These are phyloP conservation scores for Drosophila ogumai DNA, from an alignment of 1,140 invertebrate genomes.

Conservation along the genomic window DNA sequence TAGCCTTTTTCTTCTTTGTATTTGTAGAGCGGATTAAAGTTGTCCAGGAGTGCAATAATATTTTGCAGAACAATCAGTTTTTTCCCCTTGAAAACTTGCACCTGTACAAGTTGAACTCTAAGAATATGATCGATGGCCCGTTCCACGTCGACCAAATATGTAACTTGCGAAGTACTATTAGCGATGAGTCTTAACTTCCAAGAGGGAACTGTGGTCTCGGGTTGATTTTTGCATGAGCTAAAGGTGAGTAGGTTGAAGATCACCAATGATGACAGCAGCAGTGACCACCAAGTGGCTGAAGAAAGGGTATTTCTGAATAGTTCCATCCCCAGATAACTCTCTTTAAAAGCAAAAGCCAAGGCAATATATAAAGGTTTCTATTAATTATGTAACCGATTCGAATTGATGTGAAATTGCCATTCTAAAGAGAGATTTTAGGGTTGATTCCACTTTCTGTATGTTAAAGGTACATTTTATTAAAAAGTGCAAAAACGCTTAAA, in stretches of 20 bases:
- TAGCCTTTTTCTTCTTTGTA: background rate
- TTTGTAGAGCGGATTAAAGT: constrained; percentile 23
- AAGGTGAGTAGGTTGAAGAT: no score
- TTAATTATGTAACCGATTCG: background rate
- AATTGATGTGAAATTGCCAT: background rate
- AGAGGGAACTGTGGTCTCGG: no score
- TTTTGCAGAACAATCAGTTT: constrained; percentile 17
- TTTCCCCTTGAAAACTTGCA: background rate
- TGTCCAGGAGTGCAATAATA: constrained; percentile 21
- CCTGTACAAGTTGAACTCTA: constrained; percentile 46
- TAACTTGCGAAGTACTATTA: no score
- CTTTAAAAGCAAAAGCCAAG: background rate
- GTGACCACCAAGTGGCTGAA: background rate
- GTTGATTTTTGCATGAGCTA: no score
- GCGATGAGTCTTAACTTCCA: no score
- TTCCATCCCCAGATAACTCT: background rate
- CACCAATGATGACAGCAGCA: background rate
- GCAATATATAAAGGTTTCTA: background rate
- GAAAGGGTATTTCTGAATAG: no score
- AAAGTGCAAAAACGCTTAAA: background rate
- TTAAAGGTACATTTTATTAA: background rate
- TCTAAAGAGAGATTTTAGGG: background rate
- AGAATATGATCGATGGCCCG: constrained; percentile 52
- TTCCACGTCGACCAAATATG: constrained; percentile 50
- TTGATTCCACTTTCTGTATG: no score